A percentile compares a stretch with the other conserved stretches of the same genome.
phyloP scores from a whole-genome alignment of 2,797 vertebrate genomes.

The Kryptopterus vitreolus region DNA sequence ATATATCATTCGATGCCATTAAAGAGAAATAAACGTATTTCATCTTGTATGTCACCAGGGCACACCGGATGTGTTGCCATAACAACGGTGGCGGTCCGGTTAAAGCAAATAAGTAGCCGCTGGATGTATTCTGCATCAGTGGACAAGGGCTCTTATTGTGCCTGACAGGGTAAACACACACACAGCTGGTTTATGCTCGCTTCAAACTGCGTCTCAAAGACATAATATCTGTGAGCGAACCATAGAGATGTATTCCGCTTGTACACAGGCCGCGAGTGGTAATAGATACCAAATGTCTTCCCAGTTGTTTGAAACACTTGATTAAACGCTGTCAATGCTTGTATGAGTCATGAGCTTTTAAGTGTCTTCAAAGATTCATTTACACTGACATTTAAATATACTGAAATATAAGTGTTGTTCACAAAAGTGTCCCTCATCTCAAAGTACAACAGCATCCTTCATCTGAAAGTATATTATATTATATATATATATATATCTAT shows the following conservation, averaged over 20 bases:
- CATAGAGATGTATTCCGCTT: slow-evolving; percentile 33
- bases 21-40: slow-evolving; percentile 51
- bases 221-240: slow-evolving; percentile 22
- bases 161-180: slow-evolving; percentile 49
- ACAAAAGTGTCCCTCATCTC: too few relatives aligned
- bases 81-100: slow-evolving; percentile 67
- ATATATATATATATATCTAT: too few relatives aligned
- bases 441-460: too few relatives aligned
- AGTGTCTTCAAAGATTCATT: too few relatives aligned
- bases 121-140: slow-evolving; percentile 40
- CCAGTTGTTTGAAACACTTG: neutral
- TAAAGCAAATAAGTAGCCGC: slow-evolving; percentile 68
- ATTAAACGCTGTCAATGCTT: neutral
- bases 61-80: slow-evolving; percentile 72
- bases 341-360: neutral
- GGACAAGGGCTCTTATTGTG: slow-evolving; percentile 37
- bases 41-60: slow-evolving; percentile 59
- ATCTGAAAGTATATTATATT: too few relatives aligned
- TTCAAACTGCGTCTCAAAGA: slow-evolving; percentile 24
- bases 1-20: too few relatives aligned
- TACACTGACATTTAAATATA: too few relatives aligned
- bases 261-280: neutral
- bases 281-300: neutral
- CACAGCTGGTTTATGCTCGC: slow-evolving; percentile 46
- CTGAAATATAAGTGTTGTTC: too few relatives aligned